Conservation (phyloP, 1,140 invertebrate species). For the Conus ventricosus region DNA sequence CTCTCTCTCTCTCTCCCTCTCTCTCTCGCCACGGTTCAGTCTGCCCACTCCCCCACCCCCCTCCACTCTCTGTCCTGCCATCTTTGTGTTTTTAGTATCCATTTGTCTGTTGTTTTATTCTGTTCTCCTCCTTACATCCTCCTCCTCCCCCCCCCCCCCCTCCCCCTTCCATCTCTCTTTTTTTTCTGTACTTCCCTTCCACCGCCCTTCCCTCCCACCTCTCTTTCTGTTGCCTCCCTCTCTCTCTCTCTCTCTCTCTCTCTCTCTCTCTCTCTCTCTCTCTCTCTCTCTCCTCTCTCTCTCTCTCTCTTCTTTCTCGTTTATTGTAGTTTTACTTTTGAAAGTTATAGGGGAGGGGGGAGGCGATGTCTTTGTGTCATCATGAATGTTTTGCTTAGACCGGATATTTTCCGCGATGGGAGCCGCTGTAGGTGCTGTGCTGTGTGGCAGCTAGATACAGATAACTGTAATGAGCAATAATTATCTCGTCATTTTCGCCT, state of each 20-base stretch:
- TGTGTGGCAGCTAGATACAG: too few relatives aligned
- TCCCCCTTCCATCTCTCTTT: background rate
- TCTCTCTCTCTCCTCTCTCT: constrained; percentile 28
- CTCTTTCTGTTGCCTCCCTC: constrained; percentile 14
- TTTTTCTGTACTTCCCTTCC: background rate
- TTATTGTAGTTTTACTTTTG: too few relatives aligned
- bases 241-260: background rate
- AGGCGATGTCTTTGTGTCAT: too few relatives aligned
- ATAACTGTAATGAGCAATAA: too few relatives aligned
- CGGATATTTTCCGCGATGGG: too few relatives aligned
- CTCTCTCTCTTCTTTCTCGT: constrained; percentile 21
- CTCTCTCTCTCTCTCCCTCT: constrained; percentile 5
- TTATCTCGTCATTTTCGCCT: too few relatives aligned
- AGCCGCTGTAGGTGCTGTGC: too few relatives aligned
- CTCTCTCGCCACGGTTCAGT: background rate
- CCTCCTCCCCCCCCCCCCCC: background rate
- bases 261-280: constrained; percentile 33
- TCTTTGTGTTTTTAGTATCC: too few relatives aligned
- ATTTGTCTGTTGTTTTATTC: background rate
- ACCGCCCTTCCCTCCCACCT: background rate
- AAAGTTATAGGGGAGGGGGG: too few relatives aligned
- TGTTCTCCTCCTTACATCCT: background rate
- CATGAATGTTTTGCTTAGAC: too few relatives aligned
- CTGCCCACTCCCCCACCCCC: too few relatives aligned
- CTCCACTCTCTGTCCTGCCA: too few relatives aligned